Conservation (phyloP, 1,140 invertebrate species). For the Psilanteris sp. region DNA sequence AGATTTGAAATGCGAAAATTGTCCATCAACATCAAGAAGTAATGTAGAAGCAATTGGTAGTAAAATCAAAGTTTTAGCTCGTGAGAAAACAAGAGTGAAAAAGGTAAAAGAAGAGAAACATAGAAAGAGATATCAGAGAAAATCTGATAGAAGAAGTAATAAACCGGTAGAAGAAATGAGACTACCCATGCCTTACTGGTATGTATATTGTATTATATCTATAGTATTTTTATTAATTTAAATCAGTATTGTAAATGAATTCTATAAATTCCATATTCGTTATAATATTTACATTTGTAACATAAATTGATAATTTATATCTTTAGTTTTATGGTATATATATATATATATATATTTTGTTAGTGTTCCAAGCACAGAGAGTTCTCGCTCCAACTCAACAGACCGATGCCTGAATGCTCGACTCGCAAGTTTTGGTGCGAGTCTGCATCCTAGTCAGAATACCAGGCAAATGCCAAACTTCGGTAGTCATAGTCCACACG, state of each 20-base stretch:
- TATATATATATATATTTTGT: constrained; percentile 3
- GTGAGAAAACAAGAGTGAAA: constrained; percentile 63
- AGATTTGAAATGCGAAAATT: constrained; percentile 76
- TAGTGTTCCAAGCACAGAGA: constrained; percentile 71
- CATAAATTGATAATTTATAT: too few relatives aligned
- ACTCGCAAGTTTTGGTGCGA: constrained; percentile 71
- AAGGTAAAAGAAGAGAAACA: constrained; percentile 66
- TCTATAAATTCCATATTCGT: too few relatives aligned
- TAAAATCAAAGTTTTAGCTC: constrained; percentile 53
- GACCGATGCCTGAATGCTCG: constrained; percentile 74
- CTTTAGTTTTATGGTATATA: too few relatives aligned
- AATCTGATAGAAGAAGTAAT: constrained; percentile 63
- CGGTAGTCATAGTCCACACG: constrained; percentile 74
- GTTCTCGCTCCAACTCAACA: constrained; percentile 76
- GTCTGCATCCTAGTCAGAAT: constrained; percentile 76
- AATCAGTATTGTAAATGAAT: background rate
- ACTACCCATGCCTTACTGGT: constrained; percentile 62
- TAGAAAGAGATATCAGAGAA: constrained; percentile 69
- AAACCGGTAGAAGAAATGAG: constrained; percentile 51
- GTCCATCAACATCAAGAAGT: constrained; percentile 71
- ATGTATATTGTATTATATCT: too few relatives aligned
- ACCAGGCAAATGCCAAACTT: constrained; percentile 78
- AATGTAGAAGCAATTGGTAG: constrained; percentile 70
- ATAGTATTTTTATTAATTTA: too few relatives aligned
- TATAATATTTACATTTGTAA: too few relatives aligned